phyloP scores from a whole-genome alignment of 1,140 invertebrate genomes.

The Leptinotarsa texana region DNA sequence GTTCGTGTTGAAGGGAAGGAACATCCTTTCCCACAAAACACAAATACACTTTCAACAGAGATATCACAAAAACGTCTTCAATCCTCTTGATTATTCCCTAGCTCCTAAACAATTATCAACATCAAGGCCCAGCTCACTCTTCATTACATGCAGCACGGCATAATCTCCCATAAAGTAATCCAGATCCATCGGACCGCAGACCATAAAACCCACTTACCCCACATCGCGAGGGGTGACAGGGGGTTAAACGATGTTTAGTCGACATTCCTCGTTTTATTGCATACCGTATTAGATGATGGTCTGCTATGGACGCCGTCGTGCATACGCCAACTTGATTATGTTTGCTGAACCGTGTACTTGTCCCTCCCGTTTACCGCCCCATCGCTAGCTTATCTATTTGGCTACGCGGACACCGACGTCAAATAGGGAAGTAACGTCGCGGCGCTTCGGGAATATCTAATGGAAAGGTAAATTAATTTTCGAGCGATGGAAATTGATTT shows the following conservation, averaged over 20 bases:
- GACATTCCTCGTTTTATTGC: conserved; percentile 14
- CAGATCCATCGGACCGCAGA: too few species aligned
- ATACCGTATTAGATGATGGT: conserved; percentile 15
- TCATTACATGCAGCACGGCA: too few species aligned
- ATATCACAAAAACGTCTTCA: too few species aligned
- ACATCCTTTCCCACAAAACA: too few species aligned
- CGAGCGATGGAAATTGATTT: background rate
- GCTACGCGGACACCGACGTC: background rate
- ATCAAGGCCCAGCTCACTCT: too few species aligned
- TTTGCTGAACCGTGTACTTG: conserved; percentile 9
- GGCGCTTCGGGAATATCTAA: conserved; percentile 13
- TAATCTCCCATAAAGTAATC: too few species aligned
- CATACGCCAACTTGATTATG: conserved; percentile 14
- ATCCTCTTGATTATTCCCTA: too few species aligned
- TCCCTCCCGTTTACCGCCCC: background rate
- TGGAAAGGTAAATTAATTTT: conserved; percentile 5
- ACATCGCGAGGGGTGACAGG: too few species aligned
- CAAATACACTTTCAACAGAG: too few species aligned
- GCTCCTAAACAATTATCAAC: too few species aligned
- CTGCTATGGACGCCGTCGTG: conserved; percentile 7
- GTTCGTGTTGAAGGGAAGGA: too few species aligned
- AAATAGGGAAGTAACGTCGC: conserved; percentile 2
- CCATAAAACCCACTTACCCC: too few species aligned
- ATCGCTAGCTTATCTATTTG: background rate
- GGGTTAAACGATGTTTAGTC: conserved; percentile 12